phyloP scores from a whole-genome alignment of 2,888 invertebrate genomes.

The Dasypolia templi region DNA sequence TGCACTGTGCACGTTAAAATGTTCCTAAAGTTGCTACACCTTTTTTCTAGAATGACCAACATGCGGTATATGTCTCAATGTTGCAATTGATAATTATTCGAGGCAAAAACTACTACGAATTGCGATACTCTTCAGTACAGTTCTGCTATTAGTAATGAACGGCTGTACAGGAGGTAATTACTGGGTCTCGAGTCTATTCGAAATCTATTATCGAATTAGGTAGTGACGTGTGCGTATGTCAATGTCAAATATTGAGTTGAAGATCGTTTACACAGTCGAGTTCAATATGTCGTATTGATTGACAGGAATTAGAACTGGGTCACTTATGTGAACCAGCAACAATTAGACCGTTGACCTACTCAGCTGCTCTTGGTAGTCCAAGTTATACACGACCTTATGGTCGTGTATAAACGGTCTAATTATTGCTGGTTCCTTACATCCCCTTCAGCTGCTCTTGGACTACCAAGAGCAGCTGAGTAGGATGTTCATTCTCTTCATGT shows the following conservation, averaged over 20 bases:
- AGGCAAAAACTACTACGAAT: constrained; percentile 6
- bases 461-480: too few species aligned
- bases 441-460: background rate
- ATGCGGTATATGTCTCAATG: background rate
- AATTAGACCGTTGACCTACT: too few species aligned
- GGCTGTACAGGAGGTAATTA: constrained; percentile 26
- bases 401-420: too few species aligned
- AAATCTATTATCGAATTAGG: constrained; percentile 46
- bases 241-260: constrained; percentile 47
- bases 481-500: background rate
- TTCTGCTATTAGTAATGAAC: constrained; percentile 35
- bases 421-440: background rate
- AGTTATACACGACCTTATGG: too few species aligned
- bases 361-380: too few species aligned
- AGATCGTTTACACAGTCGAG: constrained; percentile 47
- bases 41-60: background rate
- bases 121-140: constrained; percentile 1
- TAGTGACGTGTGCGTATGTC: constrained; percentile 36
- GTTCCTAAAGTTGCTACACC: background rate
- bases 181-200: constrained; percentile 14
- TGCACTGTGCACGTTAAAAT: background rate
- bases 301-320: constrained; percentile 24
- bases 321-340: too few species aligned
- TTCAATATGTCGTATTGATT: constrained; percentile 29
- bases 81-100: background rate